These are phyloP conservation scores for Yasuhikotakia modesta DNA, from an alignment of 2,797 vertebrate species.

Conservation along the genomic window DNA sequence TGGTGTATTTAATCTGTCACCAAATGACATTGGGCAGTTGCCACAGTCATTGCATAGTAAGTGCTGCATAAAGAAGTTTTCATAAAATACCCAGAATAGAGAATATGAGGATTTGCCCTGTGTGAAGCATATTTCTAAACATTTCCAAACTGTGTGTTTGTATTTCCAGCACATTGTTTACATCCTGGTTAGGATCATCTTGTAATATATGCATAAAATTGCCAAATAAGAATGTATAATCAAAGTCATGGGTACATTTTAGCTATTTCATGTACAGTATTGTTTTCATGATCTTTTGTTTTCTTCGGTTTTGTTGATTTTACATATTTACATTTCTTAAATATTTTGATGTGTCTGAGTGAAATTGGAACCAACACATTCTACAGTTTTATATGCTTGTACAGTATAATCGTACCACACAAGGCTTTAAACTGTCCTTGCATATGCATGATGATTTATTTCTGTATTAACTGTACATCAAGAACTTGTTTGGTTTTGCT, in stretches of 20 bases:
- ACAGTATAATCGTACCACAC: slow-evolving; percentile 57
- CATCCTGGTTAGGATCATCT: slow-evolving; percentile 36
- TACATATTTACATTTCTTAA: slow-evolving; percentile 31
- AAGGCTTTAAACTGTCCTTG: slow-evolving; percentile 64
- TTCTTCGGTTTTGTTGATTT: slow-evolving; percentile 19
- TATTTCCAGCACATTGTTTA: slow-evolving; percentile 42
- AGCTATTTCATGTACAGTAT: slow-evolving; percentile 35
- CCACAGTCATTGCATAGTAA: slow-evolving; percentile 2
- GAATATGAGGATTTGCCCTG: slow-evolving; percentile 14
- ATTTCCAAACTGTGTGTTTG: slow-evolving; percentile 41
- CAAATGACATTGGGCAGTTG: not conserved
- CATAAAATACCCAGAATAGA: slow-evolving; percentile 13
- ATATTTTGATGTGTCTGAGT: slow-evolving; percentile 51
- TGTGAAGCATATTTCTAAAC: slow-evolving; percentile 14
- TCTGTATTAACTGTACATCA: slow-evolving; percentile 61
- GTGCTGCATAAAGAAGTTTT: slow-evolving; percentile 19
- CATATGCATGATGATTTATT: slow-evolving; percentile 87
- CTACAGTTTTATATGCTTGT: slow-evolving; percentile 61
- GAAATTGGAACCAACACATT: slow-evolving; percentile 41
- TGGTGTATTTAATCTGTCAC: slow-evolving; percentile 10
- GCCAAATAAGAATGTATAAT: slow-evolving; percentile 50
- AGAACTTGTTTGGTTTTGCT: slow-evolving; percentile 62
- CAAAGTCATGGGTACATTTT: slow-evolving; percentile 32
- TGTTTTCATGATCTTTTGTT: slow-evolving; percentile 42
- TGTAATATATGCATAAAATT: slow-evolving; percentile 42